Conservation (phyloP, 2,113 vertebrate species). For the Menura novaehollandiae region DNA sequence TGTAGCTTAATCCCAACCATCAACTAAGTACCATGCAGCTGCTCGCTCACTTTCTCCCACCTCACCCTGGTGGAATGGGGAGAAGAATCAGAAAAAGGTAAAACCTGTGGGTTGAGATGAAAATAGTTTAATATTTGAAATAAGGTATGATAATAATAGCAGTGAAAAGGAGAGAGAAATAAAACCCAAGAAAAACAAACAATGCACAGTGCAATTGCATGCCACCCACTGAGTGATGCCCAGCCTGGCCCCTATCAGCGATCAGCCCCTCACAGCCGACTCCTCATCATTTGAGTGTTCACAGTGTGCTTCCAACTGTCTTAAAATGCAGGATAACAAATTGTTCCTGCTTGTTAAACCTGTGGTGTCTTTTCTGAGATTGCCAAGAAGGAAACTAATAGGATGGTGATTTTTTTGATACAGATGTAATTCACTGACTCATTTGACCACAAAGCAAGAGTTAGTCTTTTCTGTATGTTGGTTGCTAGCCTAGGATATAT, state of each 20-base stretch:
- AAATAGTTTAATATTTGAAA: neutral
- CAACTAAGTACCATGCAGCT: neutral
- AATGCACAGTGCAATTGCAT: neutral
- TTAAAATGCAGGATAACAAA: neutral
- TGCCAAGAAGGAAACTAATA: neutral
- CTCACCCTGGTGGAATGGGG: neutral
- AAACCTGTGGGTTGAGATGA: neutral
- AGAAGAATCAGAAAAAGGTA: neutral
- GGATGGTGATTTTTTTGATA: neutral
- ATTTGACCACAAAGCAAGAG: neutral
- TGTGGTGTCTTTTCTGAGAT: neutral
- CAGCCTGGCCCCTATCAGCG: accelerated
- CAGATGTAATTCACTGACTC: neutral
- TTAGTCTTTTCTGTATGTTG: neutral
- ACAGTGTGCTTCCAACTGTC: neutral
- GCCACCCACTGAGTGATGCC: neutral
- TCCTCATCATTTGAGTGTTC: neutral
- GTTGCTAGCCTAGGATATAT: neutral
- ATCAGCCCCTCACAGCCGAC: neutral
- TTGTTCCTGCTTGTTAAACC: neutral
- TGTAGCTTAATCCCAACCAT: neutral
- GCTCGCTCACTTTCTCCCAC: neutral
- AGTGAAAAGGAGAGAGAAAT: neutral
- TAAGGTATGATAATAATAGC: neutral
- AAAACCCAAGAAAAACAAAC: neutral